Base-by-base conservation (phyloP, 2,113 vertebrate species). In the Atlantisia rogersi region DNA sequence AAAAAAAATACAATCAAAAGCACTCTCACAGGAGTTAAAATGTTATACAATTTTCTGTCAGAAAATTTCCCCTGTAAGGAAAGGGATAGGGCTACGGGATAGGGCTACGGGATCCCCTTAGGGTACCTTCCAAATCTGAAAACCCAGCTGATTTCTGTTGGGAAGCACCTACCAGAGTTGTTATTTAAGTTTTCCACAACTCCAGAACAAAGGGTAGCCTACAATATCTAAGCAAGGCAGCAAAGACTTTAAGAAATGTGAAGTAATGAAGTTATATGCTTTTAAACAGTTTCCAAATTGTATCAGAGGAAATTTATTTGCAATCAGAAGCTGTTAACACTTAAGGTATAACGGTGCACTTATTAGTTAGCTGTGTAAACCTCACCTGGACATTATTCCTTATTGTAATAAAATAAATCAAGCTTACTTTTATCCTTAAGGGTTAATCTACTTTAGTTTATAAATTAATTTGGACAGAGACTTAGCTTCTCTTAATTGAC, bases 391-490 rank as follows among this genome's bases (percentile, higher is more conserved):
- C 15, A 10, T 85, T 94, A 92, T 55, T 95, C 37, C 31, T 76
- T 65, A 85, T 52, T 82, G 75, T 90, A 86, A 59, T 85, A 59
- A 65, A 81, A 84, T 92, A 80, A 75, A 78, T 40, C 11, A 71
- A 65, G 64, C 42, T n/a, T 87, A 18, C 59, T 74, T 94, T 73
- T 11, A 5, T 71, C n/a, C 32, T 88, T 82, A 89, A 90, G 93
- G 53, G 55, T 92, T 94, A 82, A 84, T 94, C 60, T 93, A 22
- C 60, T 13, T 82, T 81, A 88, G 19, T 79, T 96, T 92, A 82
- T 78, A 82, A 94, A 93, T 86, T 87, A 92, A 93, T 87, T 93
- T 91, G 65, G n/a, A 37, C 31, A 46, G 17, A n/a, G 62, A 78
- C 22, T 94, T 95, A 70, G 37, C 19, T 86, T 94, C 81, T 40